phyloP scores from a whole-genome alignment of 1,140 invertebrate genomes.

The Apolygus lucorum region DNA sequence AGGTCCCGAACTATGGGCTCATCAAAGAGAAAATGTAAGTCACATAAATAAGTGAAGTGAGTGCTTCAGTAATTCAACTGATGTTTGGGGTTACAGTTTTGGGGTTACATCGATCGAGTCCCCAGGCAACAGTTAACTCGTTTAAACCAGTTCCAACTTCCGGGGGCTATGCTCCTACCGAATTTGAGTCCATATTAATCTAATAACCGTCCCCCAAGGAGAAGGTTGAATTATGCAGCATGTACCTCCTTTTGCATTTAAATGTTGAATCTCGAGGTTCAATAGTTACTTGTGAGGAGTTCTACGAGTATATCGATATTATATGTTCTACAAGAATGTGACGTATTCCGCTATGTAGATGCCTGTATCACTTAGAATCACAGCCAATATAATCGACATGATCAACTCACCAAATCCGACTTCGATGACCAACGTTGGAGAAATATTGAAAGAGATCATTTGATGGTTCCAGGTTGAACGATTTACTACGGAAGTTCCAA shows the following conservation, averaged over 20 bases:
- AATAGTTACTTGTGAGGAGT: no score
- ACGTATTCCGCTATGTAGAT: no score
- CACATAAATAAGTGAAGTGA: background rate
- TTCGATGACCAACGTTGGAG: no score
- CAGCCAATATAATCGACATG: no score
- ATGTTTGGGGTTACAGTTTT: background rate
- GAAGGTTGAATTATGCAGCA: background rate
- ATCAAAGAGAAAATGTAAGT: conserved; percentile 9
- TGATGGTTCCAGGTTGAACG: no score
- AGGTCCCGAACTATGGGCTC: background rate
- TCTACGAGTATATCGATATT: no score
- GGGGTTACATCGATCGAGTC: background rate
- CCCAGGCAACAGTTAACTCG: background rate
- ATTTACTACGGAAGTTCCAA: no score
- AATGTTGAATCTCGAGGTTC: background rate
- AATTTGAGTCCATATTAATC: background rate
- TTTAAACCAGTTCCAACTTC: conserved; percentile 1
- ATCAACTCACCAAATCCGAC: no score
- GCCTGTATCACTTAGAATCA: no score
- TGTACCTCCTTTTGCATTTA: background rate
- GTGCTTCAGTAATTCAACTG: conserved; percentile 1
- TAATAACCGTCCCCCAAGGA: background rate
- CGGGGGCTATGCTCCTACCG: background rate
- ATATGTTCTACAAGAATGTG: no score
- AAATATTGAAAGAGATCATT: no score